Evolutionary conservation across 2,113 vertebrate species (phyloP).

Genomic region (Alaudala cheleensis): DNA sequence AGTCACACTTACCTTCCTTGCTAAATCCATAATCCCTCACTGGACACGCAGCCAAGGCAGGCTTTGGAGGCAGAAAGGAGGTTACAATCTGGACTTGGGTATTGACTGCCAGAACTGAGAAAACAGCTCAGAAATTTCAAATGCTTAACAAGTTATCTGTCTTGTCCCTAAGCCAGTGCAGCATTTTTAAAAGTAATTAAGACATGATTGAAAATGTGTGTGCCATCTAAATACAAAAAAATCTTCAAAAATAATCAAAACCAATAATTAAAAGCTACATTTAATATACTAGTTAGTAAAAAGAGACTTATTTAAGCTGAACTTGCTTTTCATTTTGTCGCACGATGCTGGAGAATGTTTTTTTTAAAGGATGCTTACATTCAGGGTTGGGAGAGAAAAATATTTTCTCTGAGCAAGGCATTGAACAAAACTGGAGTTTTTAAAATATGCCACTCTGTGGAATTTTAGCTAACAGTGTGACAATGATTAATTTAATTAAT

Average conservation of each 20-base stretch:
- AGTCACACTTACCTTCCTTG: constrained; percentile 99
- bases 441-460: neutral
- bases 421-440: constrained; percentile 21
- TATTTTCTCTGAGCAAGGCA: constrained; percentile 31
- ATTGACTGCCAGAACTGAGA: constrained; percentile 94
- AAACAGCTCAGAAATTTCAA: constrained; percentile 98
- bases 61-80: constrained; percentile 99
- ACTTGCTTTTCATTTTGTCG: constrained; percentile 53
- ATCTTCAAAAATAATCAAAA: constrained; percentile 82
- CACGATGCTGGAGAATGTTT: neutral
- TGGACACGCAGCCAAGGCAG: constrained; percentile 99
- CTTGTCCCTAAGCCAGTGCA: constrained; percentile 96
- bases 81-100: constrained; percentile 99
- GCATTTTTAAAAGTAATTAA: constrained; percentile 99
- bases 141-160: constrained; percentile 99
- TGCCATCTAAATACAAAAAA: constrained; percentile 82
- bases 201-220: constrained; percentile 98
- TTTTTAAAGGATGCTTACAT: constrained; percentile 25
- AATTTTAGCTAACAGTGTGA: constrained; percentile 29
- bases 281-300: constrained; percentile 71
- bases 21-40: constrained; percentile 99
- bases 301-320: constrained; percentile 64
- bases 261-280: constrained; percentile 79
- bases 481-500: constrained; percentile 55
- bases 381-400: constrained; percentile 51